Percentiles rank a stretch among this genome's conserved stretches.
phyloP scores from a whole-genome alignment of 2,113 vertebrate species.

The Marmota flaviventris region DNA sequence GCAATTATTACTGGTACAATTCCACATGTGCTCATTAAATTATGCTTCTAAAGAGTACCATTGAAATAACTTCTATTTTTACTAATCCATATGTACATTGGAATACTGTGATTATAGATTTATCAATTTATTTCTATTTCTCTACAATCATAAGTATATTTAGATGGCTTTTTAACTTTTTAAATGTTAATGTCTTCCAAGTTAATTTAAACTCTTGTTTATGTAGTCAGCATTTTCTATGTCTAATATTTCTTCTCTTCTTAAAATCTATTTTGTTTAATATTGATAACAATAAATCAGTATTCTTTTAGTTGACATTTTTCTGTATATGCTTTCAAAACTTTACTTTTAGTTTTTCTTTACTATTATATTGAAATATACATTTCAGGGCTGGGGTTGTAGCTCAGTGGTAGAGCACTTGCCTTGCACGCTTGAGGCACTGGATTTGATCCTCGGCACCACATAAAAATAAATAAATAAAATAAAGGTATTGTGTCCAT shows the following conservation, averaged over 20 bases:
- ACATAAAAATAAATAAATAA: too few species aligned
- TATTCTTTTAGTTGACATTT: neutral
- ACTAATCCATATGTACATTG: neutral
- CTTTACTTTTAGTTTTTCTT: neutral
- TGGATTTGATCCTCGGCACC: too few species aligned
- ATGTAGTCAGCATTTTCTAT: neutral
- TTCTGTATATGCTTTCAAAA: neutral
- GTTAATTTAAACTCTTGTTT: neutral
- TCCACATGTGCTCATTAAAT: neutral
- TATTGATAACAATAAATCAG: neutral
- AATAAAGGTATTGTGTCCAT: too few species aligned
- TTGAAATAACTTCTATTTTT: neutral
- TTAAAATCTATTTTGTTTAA: conserved; percentile 15
- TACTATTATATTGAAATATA: too few species aligned
- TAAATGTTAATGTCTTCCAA: neutral
- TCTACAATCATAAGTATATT: neutral
- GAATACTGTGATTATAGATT: neutral
- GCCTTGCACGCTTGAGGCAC: too few species aligned
- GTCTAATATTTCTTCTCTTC: neutral
- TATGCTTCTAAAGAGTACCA: neutral
- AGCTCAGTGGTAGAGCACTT: too few species aligned
- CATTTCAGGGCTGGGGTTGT: neutral
- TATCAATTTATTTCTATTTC: neutral
- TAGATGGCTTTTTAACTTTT: neutral
- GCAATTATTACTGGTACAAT: neutral